These are phyloP conservation scores for Pedionomus torquatus DNA, from an alignment of 2,113 vertebrate species.

Conservation along the genomic window DNA sequence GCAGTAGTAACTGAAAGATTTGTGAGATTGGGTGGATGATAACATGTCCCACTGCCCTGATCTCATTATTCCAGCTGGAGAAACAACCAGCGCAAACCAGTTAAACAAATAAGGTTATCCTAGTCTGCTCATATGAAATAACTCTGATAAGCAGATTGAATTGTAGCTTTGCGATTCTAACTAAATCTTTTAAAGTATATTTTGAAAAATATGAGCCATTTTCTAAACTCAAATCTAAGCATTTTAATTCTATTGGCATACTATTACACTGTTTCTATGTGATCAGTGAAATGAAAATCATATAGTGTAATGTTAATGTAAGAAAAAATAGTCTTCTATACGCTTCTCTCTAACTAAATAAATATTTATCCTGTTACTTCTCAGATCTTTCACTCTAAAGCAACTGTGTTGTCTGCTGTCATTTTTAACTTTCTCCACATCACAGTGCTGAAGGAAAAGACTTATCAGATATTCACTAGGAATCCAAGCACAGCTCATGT, in stretches of 20 bases:
- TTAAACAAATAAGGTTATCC: background rate
- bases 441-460: conserved; percentile 31
- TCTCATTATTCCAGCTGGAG: background rate
- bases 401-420: conserved; percentile 1
- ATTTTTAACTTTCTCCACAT: conserved; percentile 32
- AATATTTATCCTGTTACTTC: conserved; percentile 33
- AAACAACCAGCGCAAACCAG: background rate
- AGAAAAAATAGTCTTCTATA: conserved; percentile 10
- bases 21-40: rapidly evolving
- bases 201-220: background rate
- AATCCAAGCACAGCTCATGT: background rate
- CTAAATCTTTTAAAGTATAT: background rate
- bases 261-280: background rate
- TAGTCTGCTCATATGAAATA: background rate
- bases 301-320: background rate
- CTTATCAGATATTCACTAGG: conserved; percentile 20
- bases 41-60: background rate
- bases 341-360: background rate
- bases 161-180: background rate
- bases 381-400: conserved; percentile 20
- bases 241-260: background rate
- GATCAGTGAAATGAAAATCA: conserved; percentile 9
- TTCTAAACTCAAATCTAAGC: background rate
- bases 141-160: background rate
- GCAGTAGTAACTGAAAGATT: background rate